These are phyloP conservation scores for Drosophila yakuba DNA, from an alignment of 1,140 invertebrate species.

Conservation along the genomic window DNA sequence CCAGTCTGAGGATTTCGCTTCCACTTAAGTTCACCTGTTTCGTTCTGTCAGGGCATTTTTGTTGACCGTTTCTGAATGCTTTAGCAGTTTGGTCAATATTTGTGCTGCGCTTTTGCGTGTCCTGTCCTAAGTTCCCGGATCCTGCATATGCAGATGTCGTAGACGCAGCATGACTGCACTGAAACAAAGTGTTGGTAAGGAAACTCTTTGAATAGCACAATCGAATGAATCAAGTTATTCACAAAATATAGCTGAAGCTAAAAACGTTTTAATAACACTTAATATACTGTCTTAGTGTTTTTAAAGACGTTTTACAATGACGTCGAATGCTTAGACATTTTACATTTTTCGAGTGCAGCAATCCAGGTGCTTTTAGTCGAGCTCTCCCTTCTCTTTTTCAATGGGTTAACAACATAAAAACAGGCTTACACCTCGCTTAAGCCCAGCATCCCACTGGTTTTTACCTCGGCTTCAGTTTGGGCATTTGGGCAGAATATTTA, in stretches of 20 bases:
- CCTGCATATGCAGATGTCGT: conserved; percentile 55
- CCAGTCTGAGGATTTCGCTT: conserved; percentile 11
- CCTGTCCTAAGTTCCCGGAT: conserved; percentile 16
- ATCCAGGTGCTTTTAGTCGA: neutral
- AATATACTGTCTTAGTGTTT: no score
- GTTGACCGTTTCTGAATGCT: conserved; percentile 69
- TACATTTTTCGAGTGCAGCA: neutral
- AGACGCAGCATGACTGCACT: conserved; percentile 40
- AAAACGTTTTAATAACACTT: no score
- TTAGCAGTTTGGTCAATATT: conserved; percentile 78
- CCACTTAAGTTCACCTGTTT: neutral
- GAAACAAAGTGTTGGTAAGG: conserved; percentile 30
- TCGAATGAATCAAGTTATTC: no score
- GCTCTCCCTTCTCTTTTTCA: conserved; percentile 25
- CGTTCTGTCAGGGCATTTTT: conserved; percentile 36
- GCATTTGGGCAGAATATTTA: conserved; percentile 50
- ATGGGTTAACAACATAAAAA: conserved; percentile 77
- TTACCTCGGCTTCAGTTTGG: neutral
- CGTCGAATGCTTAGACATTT: neutral
- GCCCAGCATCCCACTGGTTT: conserved; percentile 18
- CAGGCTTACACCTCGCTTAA: conserved; percentile 70
- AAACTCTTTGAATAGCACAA: neutral
- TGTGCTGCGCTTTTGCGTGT: conserved; percentile 71
- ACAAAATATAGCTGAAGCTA: no score
- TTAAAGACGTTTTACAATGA: no score